These are phyloP conservation scores for Sitta carolinensis DNA, from an alignment of 2,797 vertebrate species.

Conservation along the genomic window DNA sequence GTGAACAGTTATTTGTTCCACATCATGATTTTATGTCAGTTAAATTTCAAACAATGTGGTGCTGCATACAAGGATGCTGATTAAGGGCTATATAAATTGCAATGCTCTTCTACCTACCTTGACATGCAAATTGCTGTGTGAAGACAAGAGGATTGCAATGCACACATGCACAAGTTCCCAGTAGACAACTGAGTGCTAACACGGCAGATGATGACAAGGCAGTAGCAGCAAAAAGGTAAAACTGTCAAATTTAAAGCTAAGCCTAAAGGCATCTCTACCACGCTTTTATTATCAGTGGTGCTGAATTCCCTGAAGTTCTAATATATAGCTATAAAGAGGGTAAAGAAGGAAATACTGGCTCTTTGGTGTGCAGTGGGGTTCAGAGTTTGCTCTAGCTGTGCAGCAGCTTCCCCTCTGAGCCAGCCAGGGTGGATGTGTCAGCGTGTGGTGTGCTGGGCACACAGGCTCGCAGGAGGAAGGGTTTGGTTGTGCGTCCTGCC, in stretches of 20 bases:
- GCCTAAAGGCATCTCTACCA: not conserved
- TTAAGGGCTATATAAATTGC: not conserved
- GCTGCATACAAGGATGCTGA: not conserved
- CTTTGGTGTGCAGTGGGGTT: not conserved
- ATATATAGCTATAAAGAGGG: not conserved
- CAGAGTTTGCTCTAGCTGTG: not conserved
- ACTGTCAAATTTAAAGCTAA: not conserved
- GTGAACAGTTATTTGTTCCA: not conserved
- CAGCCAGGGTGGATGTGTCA: not conserved
- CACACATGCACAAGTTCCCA: not conserved
- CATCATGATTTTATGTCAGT: not conserved
- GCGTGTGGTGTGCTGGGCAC: fast-evolving
- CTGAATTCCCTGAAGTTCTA: not conserved
- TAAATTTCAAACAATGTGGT: not conserved
- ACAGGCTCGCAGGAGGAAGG: fast-evolving
- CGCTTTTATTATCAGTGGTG: not conserved
- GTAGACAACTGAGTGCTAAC: not conserved
- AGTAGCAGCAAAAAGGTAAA: slow-evolving; percentile 23
- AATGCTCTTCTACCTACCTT: not conserved
- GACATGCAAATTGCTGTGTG: not conserved
- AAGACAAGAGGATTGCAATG: not conserved
- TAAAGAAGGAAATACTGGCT: not conserved
- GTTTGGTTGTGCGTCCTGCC: not conserved
- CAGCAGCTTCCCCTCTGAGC: not conserved
- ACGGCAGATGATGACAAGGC: slow-evolving; percentile 34